A percentile compares a stretch with the other conserved stretches of the same genome.
Conservation (phyloP, 2,113 vertebrate species). For the Channa maculata region DNA sequence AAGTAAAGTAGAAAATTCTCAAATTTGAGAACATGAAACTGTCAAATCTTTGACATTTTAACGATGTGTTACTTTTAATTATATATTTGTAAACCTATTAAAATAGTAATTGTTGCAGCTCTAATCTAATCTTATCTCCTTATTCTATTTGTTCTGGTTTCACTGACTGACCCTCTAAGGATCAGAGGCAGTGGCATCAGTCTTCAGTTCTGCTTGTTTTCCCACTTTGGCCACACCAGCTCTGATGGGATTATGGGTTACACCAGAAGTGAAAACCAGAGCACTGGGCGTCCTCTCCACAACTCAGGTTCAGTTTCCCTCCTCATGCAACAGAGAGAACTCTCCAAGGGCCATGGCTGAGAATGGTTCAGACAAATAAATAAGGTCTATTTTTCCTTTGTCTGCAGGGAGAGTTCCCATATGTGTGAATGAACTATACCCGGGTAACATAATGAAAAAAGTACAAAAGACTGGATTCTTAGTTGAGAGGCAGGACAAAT, state of each 20-base stretch:
- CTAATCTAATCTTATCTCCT: too few relatives aligned
- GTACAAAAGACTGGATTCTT: too few relatives aligned
- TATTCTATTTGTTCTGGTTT: too few relatives aligned
- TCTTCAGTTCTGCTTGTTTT: slow-evolving; percentile 73
- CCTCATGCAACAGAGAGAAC: slow-evolving; percentile 59
- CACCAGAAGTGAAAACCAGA: slow-evolving; percentile 76
- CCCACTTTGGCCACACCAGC: slow-evolving; percentile 70
- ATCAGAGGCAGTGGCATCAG: slow-evolving; percentile 43
- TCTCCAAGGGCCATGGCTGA: slow-evolving; percentile 49
- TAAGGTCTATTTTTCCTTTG: slow-evolving; percentile 46
- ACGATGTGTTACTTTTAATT: too few relatives aligned
- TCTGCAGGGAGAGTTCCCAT: slow-evolving; percentile 50
- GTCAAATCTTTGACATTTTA: too few relatives aligned
- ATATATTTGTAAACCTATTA: too few relatives aligned
- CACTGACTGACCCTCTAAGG: not conserved
- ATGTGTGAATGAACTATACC: slow-evolving; percentile 27
- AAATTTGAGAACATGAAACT: too few relatives aligned
- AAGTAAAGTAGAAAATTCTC: too few relatives aligned
- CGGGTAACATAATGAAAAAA: slow-evolving; percentile 1
- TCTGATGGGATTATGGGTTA: slow-evolving; percentile 79
- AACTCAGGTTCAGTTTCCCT: slow-evolving; percentile 69
- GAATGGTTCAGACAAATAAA: slow-evolving; percentile 68
- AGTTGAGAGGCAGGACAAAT: too few relatives aligned
- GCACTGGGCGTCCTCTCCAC: slow-evolving; percentile 61
- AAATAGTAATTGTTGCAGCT: too few relatives aligned